Percentiles rank a stretch among this genome's conserved stretches.
Conservation (phyloP, 2,888 invertebrate species). For the Xylocampa areola region DNA sequence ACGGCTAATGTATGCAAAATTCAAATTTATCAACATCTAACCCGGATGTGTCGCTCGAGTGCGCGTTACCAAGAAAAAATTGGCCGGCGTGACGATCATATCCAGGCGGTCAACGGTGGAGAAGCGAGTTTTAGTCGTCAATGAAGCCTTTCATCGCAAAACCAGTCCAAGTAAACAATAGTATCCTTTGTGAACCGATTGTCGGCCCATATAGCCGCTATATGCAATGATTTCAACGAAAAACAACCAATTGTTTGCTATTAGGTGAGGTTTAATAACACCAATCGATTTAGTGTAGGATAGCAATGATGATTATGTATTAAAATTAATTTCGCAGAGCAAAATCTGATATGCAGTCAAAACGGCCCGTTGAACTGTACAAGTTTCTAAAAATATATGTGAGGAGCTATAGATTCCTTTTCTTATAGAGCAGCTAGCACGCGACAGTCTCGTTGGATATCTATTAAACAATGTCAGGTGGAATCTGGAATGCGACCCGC, state of each 20-base stretch:
- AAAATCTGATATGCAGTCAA: conserved; percentile 37
- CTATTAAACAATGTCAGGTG: conserved; percentile 83
- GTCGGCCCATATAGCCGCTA: conserved; percentile 38
- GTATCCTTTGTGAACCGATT: conserved; percentile 68
- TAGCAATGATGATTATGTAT: conserved; percentile 31
- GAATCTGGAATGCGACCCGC: conserved; percentile 87
- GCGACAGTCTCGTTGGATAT: conserved; percentile 61
- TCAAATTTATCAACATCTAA: conserved; percentile 39
- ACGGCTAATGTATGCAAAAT: conserved; percentile 41
- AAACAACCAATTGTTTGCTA: conserved; percentile 28
- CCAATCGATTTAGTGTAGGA: conserved; percentile 18
- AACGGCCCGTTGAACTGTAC: conserved; percentile 34
- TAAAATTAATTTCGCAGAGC: conserved; percentile 33
- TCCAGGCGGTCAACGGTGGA: conserved; percentile 62
- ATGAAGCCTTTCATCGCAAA: conserved; percentile 75
- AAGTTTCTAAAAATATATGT: conserved; percentile 47
- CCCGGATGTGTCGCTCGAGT: conserved; percentile 59
- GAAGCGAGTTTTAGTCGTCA: conserved; percentile 71
- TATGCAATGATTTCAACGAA: conserved; percentile 43
- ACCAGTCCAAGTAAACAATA: conserved; percentile 78
- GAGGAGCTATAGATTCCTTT: conserved; percentile 54
- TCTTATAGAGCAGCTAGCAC: conserved; percentile 58
- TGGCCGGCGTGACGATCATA: conserved; percentile 66
- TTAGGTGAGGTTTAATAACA: conserved; percentile 43
- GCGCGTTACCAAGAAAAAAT: conserved; percentile 67